Conservation (phyloP, 2,797 vertebrate genomes). For the Rhinoraja longicauda region DNA sequence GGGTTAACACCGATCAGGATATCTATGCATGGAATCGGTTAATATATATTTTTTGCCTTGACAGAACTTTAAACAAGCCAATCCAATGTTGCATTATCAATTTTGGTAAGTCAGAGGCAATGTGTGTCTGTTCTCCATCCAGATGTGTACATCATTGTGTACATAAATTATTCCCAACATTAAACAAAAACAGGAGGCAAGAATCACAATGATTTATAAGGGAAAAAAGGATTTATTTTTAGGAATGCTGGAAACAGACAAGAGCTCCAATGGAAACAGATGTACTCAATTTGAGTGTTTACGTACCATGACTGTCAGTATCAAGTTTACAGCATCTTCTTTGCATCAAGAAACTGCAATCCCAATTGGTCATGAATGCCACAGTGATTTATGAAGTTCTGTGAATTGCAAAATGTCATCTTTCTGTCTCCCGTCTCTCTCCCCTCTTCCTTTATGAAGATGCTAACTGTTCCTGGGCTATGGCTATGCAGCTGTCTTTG, state of each 20-base stretch:
- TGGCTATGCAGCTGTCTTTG: background rate
- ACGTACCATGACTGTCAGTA: constrained; percentile 10
- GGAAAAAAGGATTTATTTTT: background rate
- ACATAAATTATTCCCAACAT: background rate
- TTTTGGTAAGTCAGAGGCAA: background rate
- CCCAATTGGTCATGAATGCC: constrained; percentile 23
- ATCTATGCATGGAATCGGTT: background rate
- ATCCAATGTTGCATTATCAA: background rate
- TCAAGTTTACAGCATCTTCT: constrained; percentile 17
- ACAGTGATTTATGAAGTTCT: constrained; percentile 2
- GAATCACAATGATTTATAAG: background rate
- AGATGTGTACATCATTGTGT: background rate
- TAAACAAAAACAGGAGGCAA: background rate
- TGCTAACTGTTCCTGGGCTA: background rate
- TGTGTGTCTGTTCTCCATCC: background rate
- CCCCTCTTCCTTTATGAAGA: background rate
- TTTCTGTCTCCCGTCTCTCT: background rate
- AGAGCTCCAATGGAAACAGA: constrained; percentile 26
- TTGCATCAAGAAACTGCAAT: background rate
- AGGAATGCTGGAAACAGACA: background rate
- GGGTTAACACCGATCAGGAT: background rate
- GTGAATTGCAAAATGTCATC: background rate
- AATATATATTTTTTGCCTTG: background rate
- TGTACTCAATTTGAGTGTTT: constrained; percentile 23
- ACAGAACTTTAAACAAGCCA: background rate